phyloP scores from a whole-genome alignment of 2,888 invertebrate genomes.

The Embidobia sp. region DNA sequence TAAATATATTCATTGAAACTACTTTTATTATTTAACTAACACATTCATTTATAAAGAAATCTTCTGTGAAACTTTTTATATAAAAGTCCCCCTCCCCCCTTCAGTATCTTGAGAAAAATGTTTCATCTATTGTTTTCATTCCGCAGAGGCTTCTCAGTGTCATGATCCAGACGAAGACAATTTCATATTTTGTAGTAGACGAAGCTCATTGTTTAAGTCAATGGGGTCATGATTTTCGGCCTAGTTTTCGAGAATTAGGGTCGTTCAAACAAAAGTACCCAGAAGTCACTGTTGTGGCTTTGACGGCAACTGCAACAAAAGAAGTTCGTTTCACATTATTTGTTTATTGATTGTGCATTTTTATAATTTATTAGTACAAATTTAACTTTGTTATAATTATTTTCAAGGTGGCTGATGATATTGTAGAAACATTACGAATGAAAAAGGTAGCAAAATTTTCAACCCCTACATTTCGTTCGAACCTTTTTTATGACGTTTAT shows the following conservation, averaged over 20 bases:
- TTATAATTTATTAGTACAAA: too few species aligned
- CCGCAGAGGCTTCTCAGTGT: conserved; percentile 55
- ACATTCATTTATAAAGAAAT: too few species aligned
- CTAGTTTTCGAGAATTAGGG: conserved; percentile 96
- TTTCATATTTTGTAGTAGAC: conserved; percentile 96
- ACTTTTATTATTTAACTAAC: too few species aligned
- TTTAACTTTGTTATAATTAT: too few species aligned
- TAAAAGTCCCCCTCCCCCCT: too few species aligned
- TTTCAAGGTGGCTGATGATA: conserved; percentile 90
- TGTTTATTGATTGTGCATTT: conserved; percentile 4
- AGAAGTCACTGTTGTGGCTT: conserved; percentile 90
- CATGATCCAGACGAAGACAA: conserved; percentile 63
- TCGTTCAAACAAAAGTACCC: conserved; percentile 85
- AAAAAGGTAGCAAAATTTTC: conserved; percentile 88
- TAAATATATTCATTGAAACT: too few species aligned
- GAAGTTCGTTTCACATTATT: conserved; percentile 79
- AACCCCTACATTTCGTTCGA: conserved; percentile 94
- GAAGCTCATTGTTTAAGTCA: conserved; percentile 99
- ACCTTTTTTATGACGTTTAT: conserved; percentile 96
- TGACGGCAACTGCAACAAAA: conserved; percentile 96
- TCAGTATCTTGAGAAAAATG: not conserved
- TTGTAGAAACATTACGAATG: conserved; percentile 88
- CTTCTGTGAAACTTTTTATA: too few species aligned
- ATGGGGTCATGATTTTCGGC: conserved; percentile 99
- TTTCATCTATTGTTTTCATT: not conserved